Conservation (phyloP, 2,113 vertebrate genomes). For the Sylvietta virens region DNA sequence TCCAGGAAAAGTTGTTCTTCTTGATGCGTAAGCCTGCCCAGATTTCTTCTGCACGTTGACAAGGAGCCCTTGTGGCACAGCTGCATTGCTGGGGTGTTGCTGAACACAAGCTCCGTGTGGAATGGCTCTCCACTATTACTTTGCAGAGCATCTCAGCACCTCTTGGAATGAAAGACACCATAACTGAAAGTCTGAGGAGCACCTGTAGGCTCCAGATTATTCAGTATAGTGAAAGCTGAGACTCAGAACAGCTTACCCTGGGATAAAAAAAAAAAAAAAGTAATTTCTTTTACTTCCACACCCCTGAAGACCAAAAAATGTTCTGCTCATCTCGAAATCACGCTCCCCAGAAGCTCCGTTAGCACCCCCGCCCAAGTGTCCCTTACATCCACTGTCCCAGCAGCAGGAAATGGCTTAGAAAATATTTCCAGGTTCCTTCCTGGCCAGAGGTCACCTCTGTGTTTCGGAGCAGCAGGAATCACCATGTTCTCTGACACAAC, state of each 20-base stretch:
- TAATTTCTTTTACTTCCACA: neutral
- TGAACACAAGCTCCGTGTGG: neutral
- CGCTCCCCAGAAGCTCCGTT: neutral
- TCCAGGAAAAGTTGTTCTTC: neutral
- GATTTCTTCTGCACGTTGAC: neutral
- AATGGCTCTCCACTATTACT: neutral
- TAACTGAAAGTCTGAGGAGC: neutral
- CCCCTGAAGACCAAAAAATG: neutral
- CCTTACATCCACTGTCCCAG: neutral
- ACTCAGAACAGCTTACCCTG: neutral
- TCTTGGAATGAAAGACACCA: accelerated
- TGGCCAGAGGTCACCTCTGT: constrained; percentile 5
- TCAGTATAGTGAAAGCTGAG: neutral
- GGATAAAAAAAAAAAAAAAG: neutral
- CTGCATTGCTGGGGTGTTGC: neutral
- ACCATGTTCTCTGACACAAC: constrained; percentile 40
- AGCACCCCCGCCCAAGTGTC: neutral
- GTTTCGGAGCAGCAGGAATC: constrained; percentile 20
- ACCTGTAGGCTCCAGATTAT: neutral
- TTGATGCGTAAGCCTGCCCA: neutral
- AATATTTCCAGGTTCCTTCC: constrained; percentile 55
- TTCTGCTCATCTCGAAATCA: neutral
- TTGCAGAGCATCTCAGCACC: neutral
- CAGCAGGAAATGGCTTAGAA: neutral
- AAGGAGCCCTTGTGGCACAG: neutral